These are phyloP conservation scores for Cricetomys ansorgei DNA, from an alignment of 2,113 vertebrate genomes.

Conservation along the genomic window DNA sequence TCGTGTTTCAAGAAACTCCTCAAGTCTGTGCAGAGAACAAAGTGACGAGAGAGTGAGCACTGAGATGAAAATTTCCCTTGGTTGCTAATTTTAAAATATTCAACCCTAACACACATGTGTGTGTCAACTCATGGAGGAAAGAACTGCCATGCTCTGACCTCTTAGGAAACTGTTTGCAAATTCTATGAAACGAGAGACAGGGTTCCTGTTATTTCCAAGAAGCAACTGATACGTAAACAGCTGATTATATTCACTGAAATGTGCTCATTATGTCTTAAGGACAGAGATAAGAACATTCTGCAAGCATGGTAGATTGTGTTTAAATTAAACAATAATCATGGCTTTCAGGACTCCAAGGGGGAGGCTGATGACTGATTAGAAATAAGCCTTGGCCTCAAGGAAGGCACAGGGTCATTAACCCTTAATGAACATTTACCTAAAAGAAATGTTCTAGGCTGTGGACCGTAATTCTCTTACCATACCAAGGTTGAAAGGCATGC, in stretches of 20 bases:
- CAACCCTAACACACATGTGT: background rate
- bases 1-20: conserved; percentile 43
- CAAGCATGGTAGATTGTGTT: conserved; percentile 81
- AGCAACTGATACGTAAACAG: conserved; percentile 83
- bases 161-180: background rate
- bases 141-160: background rate
- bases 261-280: conserved; percentile 78
- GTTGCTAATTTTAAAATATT: conserved; percentile 7
- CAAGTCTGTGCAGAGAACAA: conserved; percentile 47
- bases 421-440: conserved; percentile 82
- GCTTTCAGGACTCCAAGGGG: conserved; percentile 75
- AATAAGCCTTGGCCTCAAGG: conserved; percentile 78
- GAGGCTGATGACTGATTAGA: conserved; percentile 84
- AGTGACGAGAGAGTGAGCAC: background rate
- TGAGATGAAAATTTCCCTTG: conserved; percentile 36
- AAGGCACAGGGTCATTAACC: conserved; percentile 83
- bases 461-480: conserved; percentile 79
- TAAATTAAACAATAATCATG: conserved; percentile 85
- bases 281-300: conserved; percentile 68
- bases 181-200: conserved; percentile 53
- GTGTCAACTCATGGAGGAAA: background rate
- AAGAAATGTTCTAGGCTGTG: conserved; percentile 79
- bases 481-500: background rate
- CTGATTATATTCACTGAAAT: conserved; percentile 83
- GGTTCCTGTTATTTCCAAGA: conserved; percentile 80